These are phyloP conservation scores for Amphiprion percula DNA, from an alignment of 2,113 vertebrate genomes.

Conservation along the genomic window DNA sequence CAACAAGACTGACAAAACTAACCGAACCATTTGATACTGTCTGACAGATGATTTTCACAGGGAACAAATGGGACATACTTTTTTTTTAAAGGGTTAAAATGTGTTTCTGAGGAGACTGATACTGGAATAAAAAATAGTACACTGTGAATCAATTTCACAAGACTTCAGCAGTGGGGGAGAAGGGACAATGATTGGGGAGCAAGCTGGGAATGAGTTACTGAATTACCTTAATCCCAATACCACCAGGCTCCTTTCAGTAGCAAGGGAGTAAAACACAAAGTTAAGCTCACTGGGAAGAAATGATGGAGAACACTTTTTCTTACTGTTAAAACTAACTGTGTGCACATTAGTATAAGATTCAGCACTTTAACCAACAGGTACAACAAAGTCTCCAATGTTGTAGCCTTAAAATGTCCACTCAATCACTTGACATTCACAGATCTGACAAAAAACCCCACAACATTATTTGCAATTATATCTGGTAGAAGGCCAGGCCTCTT, in stretches of 20 bases:
- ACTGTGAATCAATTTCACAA: neutral
- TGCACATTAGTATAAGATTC: too few relatives aligned
- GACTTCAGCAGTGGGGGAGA: neutral
- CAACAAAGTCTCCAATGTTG: neutral
- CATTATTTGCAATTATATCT: neutral
- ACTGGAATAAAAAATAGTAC: neutral
- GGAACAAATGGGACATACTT: neutral
- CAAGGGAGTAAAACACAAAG: conserved; percentile 47
- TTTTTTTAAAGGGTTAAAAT: neutral
- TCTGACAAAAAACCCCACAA: neutral
- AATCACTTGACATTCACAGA: neutral
- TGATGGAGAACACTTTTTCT: too few relatives aligned
- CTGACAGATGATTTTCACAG: neutral
- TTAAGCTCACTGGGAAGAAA: neutral
- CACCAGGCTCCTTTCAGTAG: conserved; percentile 71
- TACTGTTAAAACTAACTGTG: too few relatives aligned
- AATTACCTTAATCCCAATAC: conserved; percentile 74
- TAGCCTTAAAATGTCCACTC: neutral
- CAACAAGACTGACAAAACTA: too few relatives aligned
- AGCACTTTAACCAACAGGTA: neutral
- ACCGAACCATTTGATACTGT: too few relatives aligned
- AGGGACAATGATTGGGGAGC: conserved; percentile 12
- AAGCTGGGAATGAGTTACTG: conserved; percentile 28
- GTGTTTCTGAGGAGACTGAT: neutral
- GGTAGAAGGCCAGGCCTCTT: neutral